phyloP scores from a whole-genome alignment of 2,888 invertebrate genomes.

The Hirtodrosophila histrioides region DNA sequence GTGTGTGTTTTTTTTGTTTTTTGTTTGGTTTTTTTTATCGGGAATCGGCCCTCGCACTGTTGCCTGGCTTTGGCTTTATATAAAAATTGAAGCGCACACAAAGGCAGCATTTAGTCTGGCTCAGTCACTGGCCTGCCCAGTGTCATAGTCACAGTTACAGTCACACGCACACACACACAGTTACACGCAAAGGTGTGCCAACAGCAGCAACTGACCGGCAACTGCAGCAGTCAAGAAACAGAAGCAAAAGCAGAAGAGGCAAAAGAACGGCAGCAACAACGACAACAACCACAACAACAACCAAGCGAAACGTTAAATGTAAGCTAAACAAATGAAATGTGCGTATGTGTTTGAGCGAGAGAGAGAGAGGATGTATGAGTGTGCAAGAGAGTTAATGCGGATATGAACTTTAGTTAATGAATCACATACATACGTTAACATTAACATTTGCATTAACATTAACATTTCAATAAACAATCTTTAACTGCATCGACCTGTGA shows the following conservation, averaged over 20 bases:
- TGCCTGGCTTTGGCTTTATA: conserved; percentile 58
- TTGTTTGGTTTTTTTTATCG: conserved; percentile 42
- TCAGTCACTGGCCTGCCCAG: conserved; percentile 62
- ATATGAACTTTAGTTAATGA: conserved; percentile 18
- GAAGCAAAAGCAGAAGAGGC: conserved; percentile 12
- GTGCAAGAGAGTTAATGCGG: conserved; percentile 24
- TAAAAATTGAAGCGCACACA: conserved; percentile 76
- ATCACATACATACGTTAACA: conserved; percentile 11
- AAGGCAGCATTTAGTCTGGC: conserved; percentile 73
- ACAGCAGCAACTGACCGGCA: conserved; percentile 48
- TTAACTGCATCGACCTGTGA: conserved; percentile 8
- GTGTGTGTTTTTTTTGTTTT: conserved; percentile 28
- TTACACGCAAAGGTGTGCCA: conserved; percentile 32
- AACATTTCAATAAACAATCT: conserved; percentile 3
- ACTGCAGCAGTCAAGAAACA: conserved; percentile 37
- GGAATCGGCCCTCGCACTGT: conserved; percentile 58
- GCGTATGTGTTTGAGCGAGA: conserved; percentile 2
- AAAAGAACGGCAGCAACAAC: conserved; percentile 14
- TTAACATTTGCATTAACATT: conserved; percentile 23
- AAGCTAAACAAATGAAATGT: conserved; percentile 36
- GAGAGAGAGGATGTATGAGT: background rate
- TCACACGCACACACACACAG: conserved; percentile 17
- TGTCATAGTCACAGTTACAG: conserved; percentile 44
- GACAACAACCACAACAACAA: conserved; percentile 13
- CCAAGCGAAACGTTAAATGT: conserved; percentile 29